Evolutionary conservation across 2,888 invertebrate species (phyloP).

Genomic region (Chrysolina americana): DNA sequence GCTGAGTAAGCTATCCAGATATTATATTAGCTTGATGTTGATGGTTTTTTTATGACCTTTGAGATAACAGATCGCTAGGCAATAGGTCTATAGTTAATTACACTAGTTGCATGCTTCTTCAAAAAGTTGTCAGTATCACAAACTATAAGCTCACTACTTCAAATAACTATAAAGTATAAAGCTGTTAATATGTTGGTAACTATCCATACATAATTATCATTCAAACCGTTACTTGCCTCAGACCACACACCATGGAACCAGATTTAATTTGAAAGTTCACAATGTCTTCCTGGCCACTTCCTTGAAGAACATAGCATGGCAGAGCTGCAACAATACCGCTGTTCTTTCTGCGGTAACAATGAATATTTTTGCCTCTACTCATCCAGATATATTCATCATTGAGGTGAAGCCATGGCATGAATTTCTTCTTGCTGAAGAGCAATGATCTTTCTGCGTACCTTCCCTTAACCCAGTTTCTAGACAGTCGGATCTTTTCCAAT

Average conservation of each 20-base stretch:
- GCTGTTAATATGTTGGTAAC: too few relatives aligned
- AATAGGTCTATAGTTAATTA: too few relatives aligned
- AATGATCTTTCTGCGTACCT: slow-evolving; percentile 70
- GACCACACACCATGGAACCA: slow-evolving; percentile 67
- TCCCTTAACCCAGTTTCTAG: slow-evolving; percentile 74
- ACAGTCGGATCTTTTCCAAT: slow-evolving; percentile 57
- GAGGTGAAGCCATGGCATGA: slow-evolving; percentile 73
- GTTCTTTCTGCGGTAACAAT: slow-evolving; percentile 61
- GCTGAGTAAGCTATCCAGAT: too few relatives aligned
- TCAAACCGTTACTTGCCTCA: slow-evolving; percentile 62
- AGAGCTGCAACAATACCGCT: slow-evolving; percentile 42
- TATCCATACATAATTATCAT: too few relatives aligned
- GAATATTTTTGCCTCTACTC: slow-evolving; percentile 69
- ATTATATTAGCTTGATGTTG: too few relatives aligned
- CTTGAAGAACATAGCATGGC: slow-evolving; percentile 28
- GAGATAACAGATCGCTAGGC: too few relatives aligned
- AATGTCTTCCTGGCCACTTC: slow-evolving; percentile 66
- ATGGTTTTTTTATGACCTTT: too few relatives aligned
- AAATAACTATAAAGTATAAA: too few relatives aligned
- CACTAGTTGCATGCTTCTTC: too few relatives aligned
- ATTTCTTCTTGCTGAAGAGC: slow-evolving; percentile 67
- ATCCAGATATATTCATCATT: slow-evolving; percentile 72
- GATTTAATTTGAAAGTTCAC: slow-evolving; percentile 69
- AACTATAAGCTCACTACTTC: too few relatives aligned
- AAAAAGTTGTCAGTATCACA: too few relatives aligned